Conservation (phyloP, 2,113 vertebrate species). For the Sinocyclocheilus rhinocerous region DNA sequence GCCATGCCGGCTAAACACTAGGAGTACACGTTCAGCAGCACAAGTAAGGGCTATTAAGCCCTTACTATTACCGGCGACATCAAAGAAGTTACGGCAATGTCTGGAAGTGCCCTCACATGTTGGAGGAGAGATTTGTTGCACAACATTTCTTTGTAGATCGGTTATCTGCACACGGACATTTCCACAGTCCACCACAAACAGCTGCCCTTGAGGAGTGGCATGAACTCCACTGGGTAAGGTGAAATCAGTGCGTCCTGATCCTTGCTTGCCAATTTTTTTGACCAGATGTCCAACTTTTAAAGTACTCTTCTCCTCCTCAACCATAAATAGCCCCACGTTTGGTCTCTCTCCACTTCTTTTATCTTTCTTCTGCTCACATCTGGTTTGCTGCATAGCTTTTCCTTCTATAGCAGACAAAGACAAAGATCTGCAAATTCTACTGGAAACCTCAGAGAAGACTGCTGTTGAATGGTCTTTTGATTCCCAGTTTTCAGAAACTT, state of each 20-base stretch:
- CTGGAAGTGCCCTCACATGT: conserved; percentile 58
- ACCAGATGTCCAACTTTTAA: conserved; percentile 59
- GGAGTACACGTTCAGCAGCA: conserved; percentile 71
- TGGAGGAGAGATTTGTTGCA: conserved; percentile 74
- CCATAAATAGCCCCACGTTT: conserved; percentile 55
- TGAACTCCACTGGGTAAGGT: conserved; percentile 78
- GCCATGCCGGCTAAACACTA: conserved; percentile 77
- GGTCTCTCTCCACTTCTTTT: conserved; percentile 39
- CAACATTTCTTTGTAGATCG: conserved; percentile 70
- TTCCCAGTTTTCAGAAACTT: conserved; percentile 48
- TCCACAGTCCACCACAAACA: conserved; percentile 81
- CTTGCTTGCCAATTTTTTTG: conserved; percentile 78
- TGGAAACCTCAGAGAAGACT: conserved; percentile 30
- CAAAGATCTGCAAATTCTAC: conserved; percentile 64
- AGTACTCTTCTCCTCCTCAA: conserved; percentile 63
- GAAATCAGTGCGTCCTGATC: conserved; percentile 76
- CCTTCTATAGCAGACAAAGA: conserved; percentile 71
- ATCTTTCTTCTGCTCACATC: conserved; percentile 13
- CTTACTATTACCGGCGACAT: conserved; percentile 76
- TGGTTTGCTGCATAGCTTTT: conserved; percentile 40
- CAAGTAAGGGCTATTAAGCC: conserved; percentile 78
- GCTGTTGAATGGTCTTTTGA: conserved; percentile 47
- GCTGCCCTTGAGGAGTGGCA: conserved; percentile 69
- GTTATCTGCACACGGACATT: conserved; percentile 79
- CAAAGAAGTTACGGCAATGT: conserved; percentile 77